These are phyloP conservation scores for Oryctes rhinoceros DNA, from an alignment of 1,140 invertebrate genomes.

Conservation along the genomic window DNA sequence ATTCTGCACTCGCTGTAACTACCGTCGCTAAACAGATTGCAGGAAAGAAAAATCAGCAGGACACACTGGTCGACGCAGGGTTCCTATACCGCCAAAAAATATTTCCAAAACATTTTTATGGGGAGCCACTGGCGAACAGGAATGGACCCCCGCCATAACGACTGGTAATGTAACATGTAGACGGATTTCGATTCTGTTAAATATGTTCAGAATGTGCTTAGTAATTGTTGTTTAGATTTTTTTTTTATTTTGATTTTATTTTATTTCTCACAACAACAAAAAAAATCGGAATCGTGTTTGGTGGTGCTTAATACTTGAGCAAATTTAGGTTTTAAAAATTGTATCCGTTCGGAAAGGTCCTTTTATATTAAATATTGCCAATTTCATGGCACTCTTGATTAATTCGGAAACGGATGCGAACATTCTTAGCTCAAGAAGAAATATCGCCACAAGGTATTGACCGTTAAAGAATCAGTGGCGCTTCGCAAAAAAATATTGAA, in stretches of 20 bases:
- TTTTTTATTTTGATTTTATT: constrained; percentile 32
- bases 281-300: background rate
- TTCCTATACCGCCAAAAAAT: constrained; percentile 48
- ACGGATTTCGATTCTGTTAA: constrained; percentile 17
- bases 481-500: too few species aligned
- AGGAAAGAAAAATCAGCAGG: constrained; percentile 28
- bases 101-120: constrained; percentile 76
- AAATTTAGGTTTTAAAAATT: background rate
- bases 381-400: too few species aligned
- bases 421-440: too few species aligned
- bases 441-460: too few species aligned
- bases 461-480: too few species aligned
- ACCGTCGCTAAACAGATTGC: constrained; percentile 31
- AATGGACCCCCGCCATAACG: constrained; percentile 93
- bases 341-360: too few species aligned
- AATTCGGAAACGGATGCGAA: too few species aligned
- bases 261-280: background rate
- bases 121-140: constrained; percentile 92
- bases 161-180: constrained; percentile 75
- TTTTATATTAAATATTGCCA: too few species aligned
- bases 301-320: background rate
- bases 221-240: constrained; percentile 24
- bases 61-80: background rate
- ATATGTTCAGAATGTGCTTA: constrained; percentile 34
- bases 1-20: background rate